Evolutionary conservation across 2,888 invertebrate genomes (phyloP).

Genomic region (Cephalotes varians): DNA sequence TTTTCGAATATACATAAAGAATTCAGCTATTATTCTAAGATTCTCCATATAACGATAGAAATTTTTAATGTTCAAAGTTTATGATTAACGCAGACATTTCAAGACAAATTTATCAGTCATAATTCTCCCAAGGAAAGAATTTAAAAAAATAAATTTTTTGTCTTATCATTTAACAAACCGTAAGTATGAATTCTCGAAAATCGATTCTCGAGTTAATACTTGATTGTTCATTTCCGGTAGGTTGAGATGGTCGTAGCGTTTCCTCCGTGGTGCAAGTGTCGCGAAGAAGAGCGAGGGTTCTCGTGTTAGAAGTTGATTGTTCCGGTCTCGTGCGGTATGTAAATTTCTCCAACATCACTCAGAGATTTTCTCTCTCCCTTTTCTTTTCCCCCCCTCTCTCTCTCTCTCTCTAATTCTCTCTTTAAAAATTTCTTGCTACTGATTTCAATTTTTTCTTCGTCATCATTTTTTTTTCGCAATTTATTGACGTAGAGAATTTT

Average conservation of each 20-base stretch:
- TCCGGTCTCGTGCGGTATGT: slow-evolving; percentile 57
- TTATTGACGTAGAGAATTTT: slow-evolving; percentile 41
- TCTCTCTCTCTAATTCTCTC: background rate
- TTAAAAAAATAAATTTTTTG: background rate
- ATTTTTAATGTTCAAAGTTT: background rate
- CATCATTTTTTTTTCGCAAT: slow-evolving; percentile 38
- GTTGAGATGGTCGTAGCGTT: background rate
- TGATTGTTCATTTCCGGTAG: slow-evolving; percentile 38
- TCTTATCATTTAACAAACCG: background rate
- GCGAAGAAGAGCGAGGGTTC: slow-evolving; percentile 37
- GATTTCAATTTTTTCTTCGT: slow-evolving; percentile 27
- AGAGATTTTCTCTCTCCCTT: slow-evolving; percentile 5
- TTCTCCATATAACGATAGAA: slow-evolving; percentile 8
- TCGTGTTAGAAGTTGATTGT: slow-evolving; percentile 56
- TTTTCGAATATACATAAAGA: background rate
- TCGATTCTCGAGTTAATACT: background rate
- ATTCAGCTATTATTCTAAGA: background rate
- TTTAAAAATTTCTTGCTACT: background rate
- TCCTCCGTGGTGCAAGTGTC: slow-evolving; percentile 46
- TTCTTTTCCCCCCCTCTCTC: background rate
- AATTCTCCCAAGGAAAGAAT: background rate
- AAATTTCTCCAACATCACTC: slow-evolving; percentile 45
- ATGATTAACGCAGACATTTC: background rate
- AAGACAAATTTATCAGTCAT: background rate
- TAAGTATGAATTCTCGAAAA: slow-evolving; percentile 7